Percentiles rank a stretch among this genome's conserved stretches.
Evolutionary conservation across 2,797 vertebrate genomes (phyloP).

Genomic region (Coracias cyanogaster): DNA sequence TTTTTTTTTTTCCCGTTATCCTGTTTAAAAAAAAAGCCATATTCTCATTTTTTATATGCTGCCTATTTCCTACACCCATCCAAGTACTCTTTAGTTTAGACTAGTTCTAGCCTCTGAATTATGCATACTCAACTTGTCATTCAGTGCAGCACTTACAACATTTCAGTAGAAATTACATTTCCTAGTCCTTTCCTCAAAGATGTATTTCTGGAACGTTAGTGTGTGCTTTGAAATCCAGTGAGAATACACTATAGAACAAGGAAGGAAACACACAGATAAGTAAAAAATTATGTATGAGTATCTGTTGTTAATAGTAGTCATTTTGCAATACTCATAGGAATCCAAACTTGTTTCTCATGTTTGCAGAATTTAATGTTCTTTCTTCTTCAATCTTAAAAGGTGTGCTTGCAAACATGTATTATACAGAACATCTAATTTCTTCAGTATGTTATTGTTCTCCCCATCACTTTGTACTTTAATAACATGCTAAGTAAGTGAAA

Average conservation of each 20-base stretch:
- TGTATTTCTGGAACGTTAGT: background rate
- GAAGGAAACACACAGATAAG: background rate
- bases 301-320: background rate
- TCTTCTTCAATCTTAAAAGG: background rate
- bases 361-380: background rate
- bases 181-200: slow-evolving; percentile 31
- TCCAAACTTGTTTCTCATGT: background rate
- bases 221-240: slow-evolving; percentile 36
- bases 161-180: slow-evolving; percentile 46
- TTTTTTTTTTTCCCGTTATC: background rate
- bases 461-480: background rate
- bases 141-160: slow-evolving; percentile 10
- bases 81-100: slow-evolving; percentile 3
- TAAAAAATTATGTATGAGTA: background rate
- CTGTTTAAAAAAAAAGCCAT: background rate
- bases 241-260: background rate
- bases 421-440: background rate
- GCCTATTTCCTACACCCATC: background rate
- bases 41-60: background rate
- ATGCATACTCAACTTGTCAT: background rate
- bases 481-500: background rate
- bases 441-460: background rate
- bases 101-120: background rate
- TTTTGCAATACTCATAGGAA: background rate
- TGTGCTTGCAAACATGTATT: background rate